Evolutionary conservation across 2,888 invertebrate genomes (phyloP), one percentile per base, ranked within the genome.

Genomic region (Idaea aversata): DNA sequence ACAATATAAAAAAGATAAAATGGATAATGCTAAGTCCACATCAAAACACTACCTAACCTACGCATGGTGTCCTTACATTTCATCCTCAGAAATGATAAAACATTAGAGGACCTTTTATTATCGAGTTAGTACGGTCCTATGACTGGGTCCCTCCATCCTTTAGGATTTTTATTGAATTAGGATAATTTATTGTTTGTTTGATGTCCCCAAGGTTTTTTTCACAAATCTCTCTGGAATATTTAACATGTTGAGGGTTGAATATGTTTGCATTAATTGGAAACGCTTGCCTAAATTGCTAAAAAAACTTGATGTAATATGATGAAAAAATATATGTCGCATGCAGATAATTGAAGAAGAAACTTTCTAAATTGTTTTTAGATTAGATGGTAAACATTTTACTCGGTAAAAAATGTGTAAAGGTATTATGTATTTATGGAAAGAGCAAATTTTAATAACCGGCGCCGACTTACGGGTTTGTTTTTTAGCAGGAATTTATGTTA

Each of bases 151-250:
- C 76, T 80, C 66, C 75, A 70, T 76, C 76, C 80, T 75, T 81
- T 75, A 70, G 66, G 69, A 67, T 67, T 78, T 79, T 82, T 83
- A 86, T 86, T 84, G 82, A 83, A 84, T 87, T 86, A 86, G 85
- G 86, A 82, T 86, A 85, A 87, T 85, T 86, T 83, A 83, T 82
- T 80, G 83, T 86, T 86, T 86, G 82, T 86, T 82, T 83, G 81
- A 84, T 75, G 81, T 81, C 72, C 77, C 77, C 70, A 76, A 72
- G 70, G 76, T 73, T 77, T 79, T n/a, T 77, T 82, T 78, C 74
- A 66, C 65, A 68, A 71, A 67, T 71, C 73, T 69, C 67, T 67
- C 60, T 16, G 57, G 63, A 61, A 63, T 47, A 59, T 25, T 60
- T 65, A 61, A 38, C 62, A 65, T 61, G 64, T 68, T 62, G 57